phyloP scores from a whole-genome alignment of 2,113 vertebrate species.

The Leucopsar rothschildi region DNA sequence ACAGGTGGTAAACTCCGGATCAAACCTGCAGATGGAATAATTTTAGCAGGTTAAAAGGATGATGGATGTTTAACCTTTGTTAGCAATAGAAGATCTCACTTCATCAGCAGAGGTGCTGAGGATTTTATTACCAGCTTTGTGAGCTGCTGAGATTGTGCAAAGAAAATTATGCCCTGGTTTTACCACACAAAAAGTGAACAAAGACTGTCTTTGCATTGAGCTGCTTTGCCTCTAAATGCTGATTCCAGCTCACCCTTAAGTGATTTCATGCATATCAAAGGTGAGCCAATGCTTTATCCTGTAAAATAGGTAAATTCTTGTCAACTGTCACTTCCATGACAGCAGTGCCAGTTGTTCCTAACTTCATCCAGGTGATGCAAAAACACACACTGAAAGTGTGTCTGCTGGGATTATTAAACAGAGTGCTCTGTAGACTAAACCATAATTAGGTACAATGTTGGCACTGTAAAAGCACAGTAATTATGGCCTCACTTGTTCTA shows the following conservation, averaged over 20 bases:
- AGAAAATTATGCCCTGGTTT: neutral
- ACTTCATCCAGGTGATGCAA: constrained; percentile 22
- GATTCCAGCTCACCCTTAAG: neutral
- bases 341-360: neutral
- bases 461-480: neutral
- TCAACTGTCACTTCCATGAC: neutral
- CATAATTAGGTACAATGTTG: constrained; percentile 2
- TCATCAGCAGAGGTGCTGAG: neutral
- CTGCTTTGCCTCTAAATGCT: neutral
- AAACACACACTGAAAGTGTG: neutral
- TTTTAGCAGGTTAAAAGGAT: neutral
- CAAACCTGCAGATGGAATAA: neutral
- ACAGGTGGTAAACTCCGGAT: neutral
- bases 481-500: neutral
- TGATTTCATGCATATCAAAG: neutral
- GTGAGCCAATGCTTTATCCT: neutral
- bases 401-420: constrained; percentile 53
- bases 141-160: neutral
- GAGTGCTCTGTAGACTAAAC: constrained; percentile 12
- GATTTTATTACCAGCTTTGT: neutral
- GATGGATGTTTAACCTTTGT: neutral
- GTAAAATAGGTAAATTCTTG: neutral
- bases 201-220: neutral
- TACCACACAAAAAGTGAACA: neutral
- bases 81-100: neutral